Percentiles rank a stretch among this genome's conserved stretches.
These are phyloP conservation scores for Muscicapa adusta DNA, from an alignment of 2,113 vertebrate species.

Conservation along the genomic window DNA sequence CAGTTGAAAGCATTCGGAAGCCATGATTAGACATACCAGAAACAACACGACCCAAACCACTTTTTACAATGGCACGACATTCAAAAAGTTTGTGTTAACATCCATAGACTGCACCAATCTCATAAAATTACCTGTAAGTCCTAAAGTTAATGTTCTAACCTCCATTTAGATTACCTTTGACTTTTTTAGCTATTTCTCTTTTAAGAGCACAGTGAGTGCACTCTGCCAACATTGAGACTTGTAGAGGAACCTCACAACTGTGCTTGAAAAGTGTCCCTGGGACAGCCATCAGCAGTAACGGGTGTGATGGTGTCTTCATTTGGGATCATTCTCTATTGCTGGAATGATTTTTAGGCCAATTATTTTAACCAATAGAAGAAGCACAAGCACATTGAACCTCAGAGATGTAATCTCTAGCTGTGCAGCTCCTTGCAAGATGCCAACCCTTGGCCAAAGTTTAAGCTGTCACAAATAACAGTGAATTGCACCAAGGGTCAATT, in stretches of 20 bases:
- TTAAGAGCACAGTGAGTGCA: neutral
- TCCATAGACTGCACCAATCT: fast-evolving
- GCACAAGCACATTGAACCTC: neutral
- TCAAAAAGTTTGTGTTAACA: neutral
- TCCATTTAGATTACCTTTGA: neutral
- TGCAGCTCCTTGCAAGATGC: fast-evolving
- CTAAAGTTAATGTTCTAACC: neutral
- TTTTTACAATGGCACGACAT: neutral
- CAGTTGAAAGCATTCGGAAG: neutral
- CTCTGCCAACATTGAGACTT: neutral
- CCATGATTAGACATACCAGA: neutral
- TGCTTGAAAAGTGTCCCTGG: neutral
- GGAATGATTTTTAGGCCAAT: neutral
- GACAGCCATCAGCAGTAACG: neutral
- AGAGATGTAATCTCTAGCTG: neutral
- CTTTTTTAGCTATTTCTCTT: neutral
- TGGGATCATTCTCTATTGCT: neutral
- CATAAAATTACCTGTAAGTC: neutral
- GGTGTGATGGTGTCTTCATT: fast-evolving
- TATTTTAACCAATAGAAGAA: neutral
- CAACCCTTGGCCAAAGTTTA: neutral
- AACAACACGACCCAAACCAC: neutral
- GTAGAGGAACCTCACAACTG: neutral
- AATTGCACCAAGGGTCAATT: neutral
- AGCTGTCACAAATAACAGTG: neutral